Conservation (phyloP, 2,113 vertebrate species). For the Elephas maximus region DNA sequence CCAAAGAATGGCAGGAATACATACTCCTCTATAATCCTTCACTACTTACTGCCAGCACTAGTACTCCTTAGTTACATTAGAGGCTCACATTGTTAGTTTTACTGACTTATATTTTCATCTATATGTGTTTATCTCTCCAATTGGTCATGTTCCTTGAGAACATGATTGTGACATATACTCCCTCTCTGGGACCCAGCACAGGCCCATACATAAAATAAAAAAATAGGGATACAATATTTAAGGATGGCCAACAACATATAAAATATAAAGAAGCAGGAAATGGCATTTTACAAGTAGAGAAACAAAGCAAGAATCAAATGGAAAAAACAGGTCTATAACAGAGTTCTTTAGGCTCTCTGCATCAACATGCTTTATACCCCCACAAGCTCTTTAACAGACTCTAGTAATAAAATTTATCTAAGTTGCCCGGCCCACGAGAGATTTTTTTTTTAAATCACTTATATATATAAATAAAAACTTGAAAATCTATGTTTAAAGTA, state of each 20-base stretch:
- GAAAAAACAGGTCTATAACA: background rate
- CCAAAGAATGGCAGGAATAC: background rate
- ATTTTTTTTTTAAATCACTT: slow-evolving; percentile 15
- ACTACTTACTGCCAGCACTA: background rate
- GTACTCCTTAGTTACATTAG: slow-evolving; percentile 14
- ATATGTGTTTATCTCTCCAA: background rate
- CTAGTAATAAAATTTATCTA: slow-evolving; percentile 22
- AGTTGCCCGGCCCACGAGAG: background rate
- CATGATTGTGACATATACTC: background rate
- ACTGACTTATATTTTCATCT: slow-evolving; percentile 24
- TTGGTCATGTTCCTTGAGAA: background rate
- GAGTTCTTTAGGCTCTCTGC: background rate
- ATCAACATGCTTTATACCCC: background rate
- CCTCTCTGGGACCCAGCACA: background rate
- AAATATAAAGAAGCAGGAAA: slow-evolving; percentile 25
- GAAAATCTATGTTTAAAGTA: slow-evolving; percentile 31
- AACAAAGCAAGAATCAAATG: slow-evolving; percentile 43
- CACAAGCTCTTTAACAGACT: slow-evolving; percentile 29
- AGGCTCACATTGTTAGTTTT: background rate
- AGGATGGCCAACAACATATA: background rate
- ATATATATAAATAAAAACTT: slow-evolving; percentile 35
- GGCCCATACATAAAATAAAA: background rate
- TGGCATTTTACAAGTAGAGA: background rate
- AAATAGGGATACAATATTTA: background rate
- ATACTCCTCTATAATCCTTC: background rate